Base-by-base conservation (phyloP, 2,797 vertebrate species). In the Phyllotis vaccarum region DNA sequence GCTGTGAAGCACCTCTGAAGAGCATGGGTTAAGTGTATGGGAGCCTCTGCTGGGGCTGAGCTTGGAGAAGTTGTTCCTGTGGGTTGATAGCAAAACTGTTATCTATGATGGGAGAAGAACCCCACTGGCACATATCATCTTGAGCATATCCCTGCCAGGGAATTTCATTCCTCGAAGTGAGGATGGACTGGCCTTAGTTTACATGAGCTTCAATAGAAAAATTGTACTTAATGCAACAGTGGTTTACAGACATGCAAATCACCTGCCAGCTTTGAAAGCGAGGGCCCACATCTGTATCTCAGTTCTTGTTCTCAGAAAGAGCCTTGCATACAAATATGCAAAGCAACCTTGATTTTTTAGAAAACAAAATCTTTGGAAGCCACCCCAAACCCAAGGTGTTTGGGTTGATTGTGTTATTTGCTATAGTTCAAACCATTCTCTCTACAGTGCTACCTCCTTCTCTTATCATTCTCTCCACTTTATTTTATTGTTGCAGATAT, bases 1-100 rank as follows among this genome's bases (percentile, higher is more conserved):
- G 97, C 98, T 97, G 85, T 97, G 98, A 97, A 98, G 98, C 90
- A 94, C 93, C 97, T 54, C 0, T 52, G 92, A 97, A 93, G 83
- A 96, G 62, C 2, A 7, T 70, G 93, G 93, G 93, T 98, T 97
- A 74, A 97, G 95, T 91, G 19, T 34, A 81, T 83, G 79, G 68
- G 83, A 95, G 94, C 82, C 95, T 96, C 92, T 49, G 93, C 91
- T 95, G 95, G 90, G 85, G 87, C 90, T 95, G 74, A 82, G 95
- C 93, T 95, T 97, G 68, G 74, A 95, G 72, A 94, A 86, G 92
- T 90, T 97, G 94, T 90, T 86, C 90, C 96, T 97, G 94, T 97
- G 87, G 95, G 92, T 87, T 92, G 96, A 95, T 95, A 90, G 87
- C 91, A 97, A 89, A 97, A 91, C 90, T 58, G 89, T 97, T 89